Evolutionary conservation across 2,113 vertebrate genomes (phyloP), one percentile per base, ranked within the genome.

Genomic region (Odocoileus virginianus): DNA sequence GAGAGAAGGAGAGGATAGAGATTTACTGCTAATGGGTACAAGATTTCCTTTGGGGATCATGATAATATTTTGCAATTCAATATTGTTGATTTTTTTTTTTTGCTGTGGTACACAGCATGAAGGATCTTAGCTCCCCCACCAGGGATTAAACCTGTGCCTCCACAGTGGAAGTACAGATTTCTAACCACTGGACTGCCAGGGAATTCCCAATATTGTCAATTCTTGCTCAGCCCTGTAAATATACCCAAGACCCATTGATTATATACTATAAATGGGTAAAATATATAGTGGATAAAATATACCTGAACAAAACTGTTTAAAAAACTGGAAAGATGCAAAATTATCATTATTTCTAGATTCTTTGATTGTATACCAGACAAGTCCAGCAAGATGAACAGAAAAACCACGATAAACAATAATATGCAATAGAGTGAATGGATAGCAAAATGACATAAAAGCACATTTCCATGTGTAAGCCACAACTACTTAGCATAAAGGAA

Each of bases 1-100:
- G n/a, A 40, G 83, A 58, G 83, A 43, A 9, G n/a, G 52, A 36
- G 36, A 58, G 54, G 36, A 58, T 43, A 14, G 36, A 85, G 83
- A 85, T 58, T 85, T 85, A 43, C 25, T 43, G 54, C 54, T 85
- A 58, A 85, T 43, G 15, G 25, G 36, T 58, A 58, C 36, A 85
- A 58, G 25, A 85, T 58, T 84, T 43, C 83, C 15, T 95, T 79
- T 28, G 89, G 61, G 96, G 79, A 93, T 85, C 57, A 61, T 47
- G 85, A 52, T 87, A 95, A 87, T 87, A 96, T 94, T 94, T 58
- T 67, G 76, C 55, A 87, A 94, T 64, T 61, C n/a, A 76, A 91
- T 87, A 83, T 76, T 91, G 17, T 43, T 16, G 15, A 79, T 30
- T 74, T 43, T 27, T 74, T 36, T 67, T 67, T 74, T 74, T 74